A percentile compares a stretch with the other conserved stretches of the same genome.
phyloP scores from a whole-genome alignment of 2,888 invertebrate genomes.

The Sesia bembeciformis region DNA sequence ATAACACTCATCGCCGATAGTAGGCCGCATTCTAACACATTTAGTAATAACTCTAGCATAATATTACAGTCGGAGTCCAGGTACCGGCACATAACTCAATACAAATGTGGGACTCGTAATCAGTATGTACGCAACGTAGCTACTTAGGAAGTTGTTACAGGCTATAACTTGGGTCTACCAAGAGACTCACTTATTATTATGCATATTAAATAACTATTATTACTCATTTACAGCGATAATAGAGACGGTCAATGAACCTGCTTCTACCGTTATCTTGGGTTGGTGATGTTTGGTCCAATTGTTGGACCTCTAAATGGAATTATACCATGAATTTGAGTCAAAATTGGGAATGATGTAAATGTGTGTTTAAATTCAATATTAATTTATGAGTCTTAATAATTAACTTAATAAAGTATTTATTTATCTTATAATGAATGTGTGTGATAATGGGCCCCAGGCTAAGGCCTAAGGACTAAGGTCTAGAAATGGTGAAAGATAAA shows the following conservation, averaged over 20 bases:
- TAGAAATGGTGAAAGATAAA: too few species aligned
- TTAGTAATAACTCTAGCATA: neutral
- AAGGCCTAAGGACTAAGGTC: too few species aligned
- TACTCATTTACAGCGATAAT: conserved; percentile 44
- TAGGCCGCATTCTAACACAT: neutral
- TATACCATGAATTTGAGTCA: too few species aligned
- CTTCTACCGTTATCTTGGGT: conserved; percentile 38
- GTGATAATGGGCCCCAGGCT: too few species aligned
- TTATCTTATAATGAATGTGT: too few species aligned
- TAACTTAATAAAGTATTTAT: too few species aligned
- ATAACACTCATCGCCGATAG: neutral
- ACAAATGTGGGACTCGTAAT: conserved; percentile 17
- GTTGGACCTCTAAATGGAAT: too few species aligned
- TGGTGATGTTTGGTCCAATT: too few species aligned
- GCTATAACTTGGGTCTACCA: conserved; percentile 8
- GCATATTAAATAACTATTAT: conserved; percentile 43
- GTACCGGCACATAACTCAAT: neutral
- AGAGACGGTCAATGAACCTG: conserved; percentile 34
- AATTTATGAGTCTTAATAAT: too few species aligned
- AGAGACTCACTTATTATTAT: conserved; percentile 22
- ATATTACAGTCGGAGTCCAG: neutral
- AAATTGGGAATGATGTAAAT: too few species aligned
- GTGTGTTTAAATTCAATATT: too few species aligned
- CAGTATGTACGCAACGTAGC: conserved; percentile 35
- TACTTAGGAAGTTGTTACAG: conserved; percentile 45